Evolutionary conservation across 2,797 vertebrate species (phyloP).

Genomic region (Phylloscopus collybita): DNA sequence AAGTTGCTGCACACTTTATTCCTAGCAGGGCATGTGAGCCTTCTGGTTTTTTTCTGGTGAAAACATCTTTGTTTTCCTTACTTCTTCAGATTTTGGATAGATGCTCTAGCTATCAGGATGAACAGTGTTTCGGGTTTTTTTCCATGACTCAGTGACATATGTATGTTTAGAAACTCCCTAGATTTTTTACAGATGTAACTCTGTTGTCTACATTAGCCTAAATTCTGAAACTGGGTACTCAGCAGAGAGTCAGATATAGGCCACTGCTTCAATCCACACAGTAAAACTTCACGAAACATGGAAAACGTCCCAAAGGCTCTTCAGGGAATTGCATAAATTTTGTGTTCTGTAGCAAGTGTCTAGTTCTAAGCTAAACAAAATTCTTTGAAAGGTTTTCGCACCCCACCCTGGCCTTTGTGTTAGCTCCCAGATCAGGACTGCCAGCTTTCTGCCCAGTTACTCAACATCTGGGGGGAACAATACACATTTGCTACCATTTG

Average conservation of each 20-base stretch:
- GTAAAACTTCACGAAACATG: background rate
- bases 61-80: background rate
- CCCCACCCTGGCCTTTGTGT: background rate
- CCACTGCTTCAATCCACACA: background rate
- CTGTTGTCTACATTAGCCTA: background rate
- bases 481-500: background rate
- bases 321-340: background rate
- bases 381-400: background rate
- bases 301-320: background rate
- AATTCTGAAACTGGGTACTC: background rate
- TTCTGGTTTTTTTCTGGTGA: background rate
- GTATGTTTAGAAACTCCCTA: background rate
- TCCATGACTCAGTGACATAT: background rate
- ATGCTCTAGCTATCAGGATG: background rate
- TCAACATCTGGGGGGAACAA: background rate
- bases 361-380: background rate
- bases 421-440: background rate
- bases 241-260: background rate
- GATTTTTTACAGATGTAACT: background rate
- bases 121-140: background rate
- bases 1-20: background rate
- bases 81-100: background rate
- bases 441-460: background rate
- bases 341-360: background rate
- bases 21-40: rapidly evolving